phyloP scores from a whole-genome alignment of 1,140 invertebrate genomes.

The Vollenhovia emeryi region DNA sequence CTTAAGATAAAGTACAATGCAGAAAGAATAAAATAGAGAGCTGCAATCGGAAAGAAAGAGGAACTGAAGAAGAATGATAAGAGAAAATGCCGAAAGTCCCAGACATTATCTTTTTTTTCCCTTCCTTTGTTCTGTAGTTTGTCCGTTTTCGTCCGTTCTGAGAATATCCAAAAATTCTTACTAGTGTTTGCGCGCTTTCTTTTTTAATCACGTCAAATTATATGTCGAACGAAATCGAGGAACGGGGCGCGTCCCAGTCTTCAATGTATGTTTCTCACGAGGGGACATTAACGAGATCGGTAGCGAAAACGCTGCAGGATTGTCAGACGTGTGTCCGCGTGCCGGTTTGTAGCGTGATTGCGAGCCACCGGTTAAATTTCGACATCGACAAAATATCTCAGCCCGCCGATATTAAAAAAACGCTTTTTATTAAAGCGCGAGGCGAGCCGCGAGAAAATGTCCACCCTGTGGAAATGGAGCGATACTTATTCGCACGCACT shows the following conservation, averaged over 20 bases:
- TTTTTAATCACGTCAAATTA: not conserved
- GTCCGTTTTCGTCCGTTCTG: no score
- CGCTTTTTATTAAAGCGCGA: constrained; percentile 12
- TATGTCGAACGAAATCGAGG: not conserved
- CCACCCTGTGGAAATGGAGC: constrained; percentile 22
- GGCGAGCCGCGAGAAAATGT: constrained; percentile 5
- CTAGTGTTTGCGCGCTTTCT: not conserved
- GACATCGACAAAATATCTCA: constrained; percentile 14
- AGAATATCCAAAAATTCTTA: not conserved
- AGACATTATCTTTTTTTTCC: no score
- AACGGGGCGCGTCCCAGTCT: not conserved
- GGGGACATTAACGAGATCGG: not conserved
- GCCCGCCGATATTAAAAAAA: not conserved
- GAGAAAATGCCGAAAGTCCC: not conserved
- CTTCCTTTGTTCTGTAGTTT: no score
- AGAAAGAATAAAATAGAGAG: no score
- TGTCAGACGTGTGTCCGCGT: constrained; percentile 3
- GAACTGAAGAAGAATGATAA: not conserved
- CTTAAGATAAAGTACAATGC: no score
- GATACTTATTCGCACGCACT: not conserved
- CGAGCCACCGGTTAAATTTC: constrained; percentile 3
- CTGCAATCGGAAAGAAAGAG: no score
- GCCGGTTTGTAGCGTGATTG: constrained; percentile 17
- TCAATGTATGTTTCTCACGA: not conserved
- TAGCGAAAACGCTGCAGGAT: not conserved